These are phyloP conservation scores for Drosophila fungiperda DNA, from an alignment of 2,888 invertebrate species.

Conservation along the genomic window DNA sequence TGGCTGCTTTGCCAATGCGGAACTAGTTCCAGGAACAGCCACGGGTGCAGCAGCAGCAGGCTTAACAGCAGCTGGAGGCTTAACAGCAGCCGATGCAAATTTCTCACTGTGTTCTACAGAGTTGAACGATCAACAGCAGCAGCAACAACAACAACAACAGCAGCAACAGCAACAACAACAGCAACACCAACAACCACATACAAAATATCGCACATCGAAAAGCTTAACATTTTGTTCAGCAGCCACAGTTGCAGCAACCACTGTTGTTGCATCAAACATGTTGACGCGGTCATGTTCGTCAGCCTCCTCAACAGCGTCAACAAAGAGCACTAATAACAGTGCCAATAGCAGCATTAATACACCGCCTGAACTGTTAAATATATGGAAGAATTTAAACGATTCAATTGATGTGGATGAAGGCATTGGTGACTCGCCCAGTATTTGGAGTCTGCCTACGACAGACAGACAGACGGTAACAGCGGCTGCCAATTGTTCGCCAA, in stretches of 20 bases:
- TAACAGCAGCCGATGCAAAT: slow-evolving; percentile 24
- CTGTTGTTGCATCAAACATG: slow-evolving; percentile 37
- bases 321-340: slow-evolving; percentile 86
- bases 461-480: slow-evolving; percentile 59
- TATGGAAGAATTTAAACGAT: slow-evolving; percentile 88
- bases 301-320: slow-evolving; percentile 88
- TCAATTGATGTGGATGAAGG: slow-evolving; percentile 94
- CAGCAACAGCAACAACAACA: slow-evolving; percentile 1
- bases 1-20: slow-evolving; percentile 37
- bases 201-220: slow-evolving; percentile 48
- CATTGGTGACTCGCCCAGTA: slow-evolving; percentile 93
- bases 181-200: slow-evolving; percentile 19
- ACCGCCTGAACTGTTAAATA: slow-evolving; percentile 89
- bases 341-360: slow-evolving; percentile 84
- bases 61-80: background rate
- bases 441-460: slow-evolving; percentile 87
- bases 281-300: slow-evolving; percentile 87
- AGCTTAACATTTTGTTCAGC: slow-evolving; percentile 50
- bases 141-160: background rate
- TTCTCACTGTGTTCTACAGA: slow-evolving; percentile 20
- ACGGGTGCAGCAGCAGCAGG: slow-evolving; percentile 5
- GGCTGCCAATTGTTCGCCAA: slow-evolving; percentile 85
- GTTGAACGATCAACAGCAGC: slow-evolving; percentile 24
- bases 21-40: slow-evolving; percentile 15
- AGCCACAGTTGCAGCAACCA: slow-evolving; percentile 6